Evolutionary conservation across 2,888 invertebrate species (phyloP), one percentile per base, ranked within the genome.

Genomic region (Scotopteryx bipunctaria): DNA sequence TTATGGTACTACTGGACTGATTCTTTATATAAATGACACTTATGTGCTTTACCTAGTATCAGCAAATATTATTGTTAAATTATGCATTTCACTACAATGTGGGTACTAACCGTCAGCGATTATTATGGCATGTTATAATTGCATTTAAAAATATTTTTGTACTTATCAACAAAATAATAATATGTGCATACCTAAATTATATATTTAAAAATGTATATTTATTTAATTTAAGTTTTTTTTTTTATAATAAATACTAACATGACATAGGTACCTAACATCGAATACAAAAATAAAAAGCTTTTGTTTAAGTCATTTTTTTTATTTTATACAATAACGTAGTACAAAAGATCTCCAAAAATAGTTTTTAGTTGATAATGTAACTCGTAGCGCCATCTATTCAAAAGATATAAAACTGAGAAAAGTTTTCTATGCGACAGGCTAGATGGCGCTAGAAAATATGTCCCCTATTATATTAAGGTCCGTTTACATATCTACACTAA

Each of bases 371-470:
- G 4, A 16, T 16, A 9, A 19, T 17, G 6, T n/a, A n/a, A 41
- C 51, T 0, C 16, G 41, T 37, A 52, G 23, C 46, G 46, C 36
- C 52, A 52, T 46, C 52, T 52, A 46, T 1, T n/a, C 23, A 1
- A 27, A 31, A 17, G 9, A 15, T 14, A 8, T 35, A 16, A 11
- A 27, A 3, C 4, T 3, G 4, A 27, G 4, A 5, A 9, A 27
- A 11, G 9, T 11, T 9, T 27, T 9, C 9, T 9, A 25, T 4
- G 25, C 27, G 27, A 11, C 27, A 3, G 8, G 9, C 9, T 9
- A 33, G 16, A 17, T 36, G 36, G 19, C 36, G 14, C 15, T 21
- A 36, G 45, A 29, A 14, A 27, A 11, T 32, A n/a, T 1, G 23
- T 44, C 2, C 23, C 3, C 5, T 14, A 3, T 13, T 9, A 23